Evolutionary conservation across 2,888 invertebrate genomes (phyloP).

Genomic region (Apamea monoglypha): DNA sequence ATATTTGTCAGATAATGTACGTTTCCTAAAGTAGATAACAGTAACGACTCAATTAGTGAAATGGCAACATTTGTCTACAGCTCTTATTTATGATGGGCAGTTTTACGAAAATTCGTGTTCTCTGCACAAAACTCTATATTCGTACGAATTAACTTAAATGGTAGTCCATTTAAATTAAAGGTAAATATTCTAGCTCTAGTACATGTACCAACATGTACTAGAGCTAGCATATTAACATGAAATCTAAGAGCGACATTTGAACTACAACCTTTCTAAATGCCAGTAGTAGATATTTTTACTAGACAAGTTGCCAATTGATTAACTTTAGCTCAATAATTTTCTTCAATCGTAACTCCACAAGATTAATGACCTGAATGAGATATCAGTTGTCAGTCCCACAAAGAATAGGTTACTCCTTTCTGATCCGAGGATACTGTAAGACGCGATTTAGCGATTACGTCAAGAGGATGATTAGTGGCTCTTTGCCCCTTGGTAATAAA

Average conservation of each 20-base stretch:
- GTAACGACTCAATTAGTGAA: neutral
- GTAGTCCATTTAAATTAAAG: too few species aligned
- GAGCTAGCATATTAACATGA: neutral
- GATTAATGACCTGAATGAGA: conserved; percentile 36
- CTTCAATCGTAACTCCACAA: conserved; percentile 10
- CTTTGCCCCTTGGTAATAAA: conserved; percentile 20
- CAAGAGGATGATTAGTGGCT: conserved; percentile 38
- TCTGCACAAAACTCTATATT: conserved; percentile 1
- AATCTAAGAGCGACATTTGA: neutral
- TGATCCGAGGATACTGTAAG: conserved; percentile 8
- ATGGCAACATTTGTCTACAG: neutral
- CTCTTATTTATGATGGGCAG: neutral
- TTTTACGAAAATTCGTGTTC: neutral
- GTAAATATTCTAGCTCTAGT: too few species aligned
- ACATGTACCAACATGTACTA: neutral
- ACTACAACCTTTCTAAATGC: conserved; percentile 25
- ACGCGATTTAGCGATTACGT: conserved; percentile 28
- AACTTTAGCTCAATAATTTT: conserved; percentile 16
- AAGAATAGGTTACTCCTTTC: conserved; percentile 30
- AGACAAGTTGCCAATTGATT: conserved; percentile 31
- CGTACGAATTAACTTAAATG: neutral
- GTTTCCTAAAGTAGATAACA: neutral
- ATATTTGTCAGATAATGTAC: neutral
- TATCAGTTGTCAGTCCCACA: conserved; percentile 25
- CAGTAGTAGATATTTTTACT: conserved; percentile 7